Conservation (phyloP, 2,113 vertebrate genomes). For the Sapayoa aenigma region DNA sequence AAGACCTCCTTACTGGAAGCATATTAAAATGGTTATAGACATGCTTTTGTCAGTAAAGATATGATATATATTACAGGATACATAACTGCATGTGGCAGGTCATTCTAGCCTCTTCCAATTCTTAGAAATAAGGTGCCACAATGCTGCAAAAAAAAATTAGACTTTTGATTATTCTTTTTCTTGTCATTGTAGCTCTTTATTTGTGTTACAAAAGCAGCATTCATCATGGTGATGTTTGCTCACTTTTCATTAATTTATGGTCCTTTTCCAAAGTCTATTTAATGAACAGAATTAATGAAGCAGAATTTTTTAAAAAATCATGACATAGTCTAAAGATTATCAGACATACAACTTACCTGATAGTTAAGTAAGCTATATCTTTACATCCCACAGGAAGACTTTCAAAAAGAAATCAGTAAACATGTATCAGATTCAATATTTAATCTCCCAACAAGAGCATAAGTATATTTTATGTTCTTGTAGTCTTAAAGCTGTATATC, state of each 20-base stretch:
- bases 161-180: not conserved
- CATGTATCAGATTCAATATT: not conserved
- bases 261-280: not conserved
- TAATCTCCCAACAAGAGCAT: not conserved
- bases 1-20: not conserved
- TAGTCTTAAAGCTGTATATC: conserved; percentile 26
- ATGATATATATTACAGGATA: not conserved
- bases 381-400: not conserved
- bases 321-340: not conserved
- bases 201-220: not conserved
- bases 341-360: not conserved
- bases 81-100: not conserved
- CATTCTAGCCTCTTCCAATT: not conserved
- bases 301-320: not conserved
- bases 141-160: not conserved
- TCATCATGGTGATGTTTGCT: not conserved
- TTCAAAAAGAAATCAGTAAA: not conserved
- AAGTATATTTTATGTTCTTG: not conserved
- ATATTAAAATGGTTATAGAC: not conserved
- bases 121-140: not conserved
- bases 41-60: not conserved
- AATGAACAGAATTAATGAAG: not conserved
- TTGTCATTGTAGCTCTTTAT: not conserved
- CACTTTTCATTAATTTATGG: not conserved
- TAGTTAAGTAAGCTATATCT: not conserved